phyloP scores from a whole-genome alignment of 2,888 invertebrate species.

The Hydriomena furcata region DNA sequence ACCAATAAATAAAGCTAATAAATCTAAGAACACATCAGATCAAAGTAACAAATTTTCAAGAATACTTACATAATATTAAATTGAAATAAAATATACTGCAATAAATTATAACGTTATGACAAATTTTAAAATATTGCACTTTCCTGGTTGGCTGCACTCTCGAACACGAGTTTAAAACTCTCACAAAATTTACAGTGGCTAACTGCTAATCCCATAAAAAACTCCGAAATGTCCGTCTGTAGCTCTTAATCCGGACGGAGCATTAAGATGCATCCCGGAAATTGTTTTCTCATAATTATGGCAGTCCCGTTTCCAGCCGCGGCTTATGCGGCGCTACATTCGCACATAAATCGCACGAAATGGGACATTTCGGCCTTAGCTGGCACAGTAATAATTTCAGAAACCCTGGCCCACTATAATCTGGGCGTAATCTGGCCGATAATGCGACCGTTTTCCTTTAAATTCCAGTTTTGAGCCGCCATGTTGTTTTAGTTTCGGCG shows the following conservation, averaged over 20 bases:
- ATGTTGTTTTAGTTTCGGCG: constrained; percentile 69
- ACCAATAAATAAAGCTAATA: constrained; percentile 15
- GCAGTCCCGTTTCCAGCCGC: constrained; percentile 57
- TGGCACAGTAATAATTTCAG: constrained; percentile 78
- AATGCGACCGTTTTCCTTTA: constrained; percentile 76
- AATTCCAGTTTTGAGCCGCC: constrained; percentile 67
- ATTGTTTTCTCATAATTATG: constrained; percentile 84
- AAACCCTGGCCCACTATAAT: constrained; percentile 76
- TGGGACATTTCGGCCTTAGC: constrained; percentile 80
- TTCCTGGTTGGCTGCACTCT: constrained; percentile 25
- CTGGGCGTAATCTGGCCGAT: constrained; percentile 81
- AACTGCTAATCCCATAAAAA: constrained; percentile 47
- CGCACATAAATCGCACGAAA: constrained; percentile 79
- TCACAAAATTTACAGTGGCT: constrained; percentile 36
- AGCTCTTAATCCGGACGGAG: constrained; percentile 66
- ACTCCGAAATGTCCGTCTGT: constrained; percentile 46
- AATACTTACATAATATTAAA: constrained; percentile 5
- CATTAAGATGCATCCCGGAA: constrained; percentile 78
- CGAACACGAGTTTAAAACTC: constrained; percentile 36
- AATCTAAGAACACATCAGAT: constrained; percentile 10
- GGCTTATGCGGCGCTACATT: constrained; percentile 78
- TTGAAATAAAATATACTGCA: constrained; percentile 2
- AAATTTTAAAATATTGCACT: constrained; percentile 32
- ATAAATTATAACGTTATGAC: constrained; percentile 32
- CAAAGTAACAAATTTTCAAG: constrained; percentile 3